phyloP scores from a whole-genome alignment of 2,797 vertebrate species.

The Betta splendens region DNA sequence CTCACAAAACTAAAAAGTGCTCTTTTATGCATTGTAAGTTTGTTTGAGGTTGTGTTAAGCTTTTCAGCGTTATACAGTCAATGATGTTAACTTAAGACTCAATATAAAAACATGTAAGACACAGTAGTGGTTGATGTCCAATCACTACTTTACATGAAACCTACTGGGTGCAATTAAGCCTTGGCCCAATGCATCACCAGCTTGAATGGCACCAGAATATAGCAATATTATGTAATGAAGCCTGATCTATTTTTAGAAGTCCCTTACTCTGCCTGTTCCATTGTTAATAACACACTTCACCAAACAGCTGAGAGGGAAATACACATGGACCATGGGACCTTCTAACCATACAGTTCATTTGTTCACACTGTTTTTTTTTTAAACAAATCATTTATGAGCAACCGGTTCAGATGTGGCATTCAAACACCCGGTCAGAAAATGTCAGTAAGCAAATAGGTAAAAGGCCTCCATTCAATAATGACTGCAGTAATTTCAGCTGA shows the following conservation, averaged over 20 bases:
- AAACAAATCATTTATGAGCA: too few relatives aligned
- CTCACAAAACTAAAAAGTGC: background rate
- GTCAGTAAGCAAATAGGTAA: too few relatives aligned
- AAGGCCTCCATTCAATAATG: too few relatives aligned
- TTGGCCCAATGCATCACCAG: background rate
- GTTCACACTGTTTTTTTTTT: too few relatives aligned
- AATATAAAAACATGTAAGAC: background rate
- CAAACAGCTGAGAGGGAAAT: background rate
- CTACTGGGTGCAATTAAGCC: background rate
- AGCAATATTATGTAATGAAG: background rate
- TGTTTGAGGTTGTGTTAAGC: constrained; percentile 2
- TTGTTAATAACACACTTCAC: background rate
- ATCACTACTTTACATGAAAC: background rate
- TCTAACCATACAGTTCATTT: too few relatives aligned
- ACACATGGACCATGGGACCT: too few relatives aligned
- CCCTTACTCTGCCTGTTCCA: background rate
- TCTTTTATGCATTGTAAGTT: background rate
- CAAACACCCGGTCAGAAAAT: too few relatives aligned
- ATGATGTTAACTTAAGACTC: background rate
- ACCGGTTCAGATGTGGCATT: too few relatives aligned
- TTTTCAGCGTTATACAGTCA: background rate
- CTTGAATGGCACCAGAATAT: background rate
- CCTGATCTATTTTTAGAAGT: background rate
- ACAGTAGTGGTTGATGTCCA: background rate
- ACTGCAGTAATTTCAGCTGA: too few relatives aligned